phyloP scores from a whole-genome alignment of 1,140 invertebrate species.

The Listronotus oregonensis region DNA sequence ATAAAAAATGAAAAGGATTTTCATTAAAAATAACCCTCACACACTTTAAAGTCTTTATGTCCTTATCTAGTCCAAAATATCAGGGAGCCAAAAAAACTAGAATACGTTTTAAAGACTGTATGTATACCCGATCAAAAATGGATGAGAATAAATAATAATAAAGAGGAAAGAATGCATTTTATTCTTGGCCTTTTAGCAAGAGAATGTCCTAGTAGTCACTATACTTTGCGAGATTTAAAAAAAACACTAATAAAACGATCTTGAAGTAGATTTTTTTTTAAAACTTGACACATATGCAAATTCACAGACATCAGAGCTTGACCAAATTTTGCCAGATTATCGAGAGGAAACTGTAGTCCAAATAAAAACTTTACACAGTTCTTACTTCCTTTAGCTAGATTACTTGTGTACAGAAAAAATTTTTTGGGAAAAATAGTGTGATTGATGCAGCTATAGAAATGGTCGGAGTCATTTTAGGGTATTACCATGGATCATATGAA shows the following conservation, averaged over 20 bases:
- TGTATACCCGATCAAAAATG: slow-evolving; percentile 69
- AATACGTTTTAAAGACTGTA: slow-evolving; percentile 73
- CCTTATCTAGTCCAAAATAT: slow-evolving; percentile 62
- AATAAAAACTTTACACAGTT: slow-evolving; percentile 79
- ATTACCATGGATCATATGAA: slow-evolving; percentile 88
- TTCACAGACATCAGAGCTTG: slow-evolving; percentile 80
- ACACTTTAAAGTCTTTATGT: slow-evolving; percentile 71
- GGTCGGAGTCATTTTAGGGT: slow-evolving; percentile 73
- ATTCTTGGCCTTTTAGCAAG: slow-evolving; percentile 75
- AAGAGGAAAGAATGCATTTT: slow-evolving; percentile 76
- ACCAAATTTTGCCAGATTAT: slow-evolving; percentile 68
- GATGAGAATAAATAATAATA: slow-evolving; percentile 68
- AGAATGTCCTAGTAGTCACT: slow-evolving; percentile 72
- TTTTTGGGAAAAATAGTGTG: slow-evolving; percentile 74
- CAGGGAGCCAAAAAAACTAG: slow-evolving; percentile 58
- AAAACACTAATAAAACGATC: slow-evolving; percentile 74
- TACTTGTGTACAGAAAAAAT: slow-evolving; percentile 82
- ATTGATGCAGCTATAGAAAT: slow-evolving; percentile 84
- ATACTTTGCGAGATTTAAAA: slow-evolving; percentile 75
- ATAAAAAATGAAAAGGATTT: slow-evolving; percentile 78
- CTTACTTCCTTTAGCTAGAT: slow-evolving; percentile 80
- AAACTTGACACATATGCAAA: slow-evolving; percentile 86
- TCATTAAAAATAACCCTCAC: slow-evolving; percentile 76
- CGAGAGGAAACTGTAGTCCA: slow-evolving; percentile 62
- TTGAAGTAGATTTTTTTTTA: slow-evolving; percentile 94